These are phyloP conservation scores for Cyclopterus lumpus DNA, from an alignment of 2,797 vertebrate species.

Conservation along the genomic window DNA sequence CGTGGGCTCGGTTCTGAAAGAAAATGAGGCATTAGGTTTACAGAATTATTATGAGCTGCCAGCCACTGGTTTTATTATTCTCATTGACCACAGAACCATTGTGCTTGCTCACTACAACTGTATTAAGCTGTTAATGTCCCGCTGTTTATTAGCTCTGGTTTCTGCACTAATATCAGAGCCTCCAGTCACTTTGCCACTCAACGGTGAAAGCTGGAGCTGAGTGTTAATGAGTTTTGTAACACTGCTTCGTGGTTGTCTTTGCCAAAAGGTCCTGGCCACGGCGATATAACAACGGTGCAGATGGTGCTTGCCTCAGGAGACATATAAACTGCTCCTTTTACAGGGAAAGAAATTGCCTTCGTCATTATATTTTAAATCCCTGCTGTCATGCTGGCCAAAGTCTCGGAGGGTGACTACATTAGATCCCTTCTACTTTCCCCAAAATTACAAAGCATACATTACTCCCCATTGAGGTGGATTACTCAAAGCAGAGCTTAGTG, in stretches of 20 bases:
- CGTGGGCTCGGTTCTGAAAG: constrained; percentile 78
- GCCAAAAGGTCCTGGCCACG: constrained; percentile 55
- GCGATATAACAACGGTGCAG: constrained; percentile 50
- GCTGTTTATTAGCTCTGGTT: constrained; percentile 58
- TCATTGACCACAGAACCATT: constrained; percentile 39
- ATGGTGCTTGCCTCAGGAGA: constrained; percentile 60
- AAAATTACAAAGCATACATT: constrained; percentile 52
- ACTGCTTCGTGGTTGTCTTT: constrained; percentile 53
- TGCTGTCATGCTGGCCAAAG: constrained; percentile 46
- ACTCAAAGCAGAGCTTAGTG: constrained; percentile 47
- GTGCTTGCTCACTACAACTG: constrained; percentile 31
- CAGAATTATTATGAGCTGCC: constrained; percentile 33
- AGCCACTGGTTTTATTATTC: constrained; percentile 46
- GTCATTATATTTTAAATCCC: constrained; percentile 62
- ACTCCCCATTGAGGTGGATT: constrained; percentile 52
- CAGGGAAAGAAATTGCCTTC: constrained; percentile 43
- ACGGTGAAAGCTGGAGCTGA: constrained; percentile 55
- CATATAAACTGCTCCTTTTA: constrained; percentile 50
- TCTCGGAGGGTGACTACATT: constrained; percentile 51
- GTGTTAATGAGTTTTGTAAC: constrained; percentile 73
- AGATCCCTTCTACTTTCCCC: constrained; percentile 27
- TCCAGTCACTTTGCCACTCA: constrained; percentile 51
- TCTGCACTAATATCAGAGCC: constrained; percentile 57
- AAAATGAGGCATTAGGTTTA: constrained; percentile 33
- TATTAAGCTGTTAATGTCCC: constrained; percentile 51